Percentiles rank a stretch among this genome's conserved stretches.
Evolutionary conservation across 2,113 vertebrate species (phyloP).

Genomic region (Columba janthina): DNA sequence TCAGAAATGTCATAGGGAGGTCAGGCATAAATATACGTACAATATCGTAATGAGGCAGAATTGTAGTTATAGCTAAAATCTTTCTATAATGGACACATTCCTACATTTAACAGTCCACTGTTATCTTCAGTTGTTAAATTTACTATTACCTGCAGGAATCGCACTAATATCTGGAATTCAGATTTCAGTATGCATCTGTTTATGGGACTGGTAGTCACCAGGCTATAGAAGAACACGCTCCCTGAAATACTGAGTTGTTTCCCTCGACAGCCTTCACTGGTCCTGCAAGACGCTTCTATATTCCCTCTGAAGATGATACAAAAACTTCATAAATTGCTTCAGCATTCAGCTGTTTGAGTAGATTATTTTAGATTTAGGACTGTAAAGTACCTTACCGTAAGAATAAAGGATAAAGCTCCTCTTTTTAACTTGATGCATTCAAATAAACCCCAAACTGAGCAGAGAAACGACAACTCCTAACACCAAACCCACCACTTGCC

Average conservation of each 20-base stretch:
- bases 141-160: background rate
- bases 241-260: background rate
- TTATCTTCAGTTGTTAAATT: background rate
- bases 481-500: background rate
- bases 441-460: background rate
- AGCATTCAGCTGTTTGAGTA: background rate
- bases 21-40: background rate
- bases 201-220: background rate
- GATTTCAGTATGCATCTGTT: background rate
- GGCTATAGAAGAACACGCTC: background rate
- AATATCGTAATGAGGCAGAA: background rate
- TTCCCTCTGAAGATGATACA: background rate
- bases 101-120: background rate
- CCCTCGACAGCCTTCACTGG: fast-evolving
- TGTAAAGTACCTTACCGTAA: background rate
- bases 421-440: background rate
- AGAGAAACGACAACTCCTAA: background rate
- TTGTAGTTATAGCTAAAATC: background rate
- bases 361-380: background rate
- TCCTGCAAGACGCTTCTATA: background rate
- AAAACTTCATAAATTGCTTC: background rate
- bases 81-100: background rate
- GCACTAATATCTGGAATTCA: background rate
- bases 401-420: background rate
- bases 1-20: background rate